Evolutionary conservation across 2,797 vertebrate genomes (phyloP).

Genomic region (Adrianichthys oophorus): DNA sequence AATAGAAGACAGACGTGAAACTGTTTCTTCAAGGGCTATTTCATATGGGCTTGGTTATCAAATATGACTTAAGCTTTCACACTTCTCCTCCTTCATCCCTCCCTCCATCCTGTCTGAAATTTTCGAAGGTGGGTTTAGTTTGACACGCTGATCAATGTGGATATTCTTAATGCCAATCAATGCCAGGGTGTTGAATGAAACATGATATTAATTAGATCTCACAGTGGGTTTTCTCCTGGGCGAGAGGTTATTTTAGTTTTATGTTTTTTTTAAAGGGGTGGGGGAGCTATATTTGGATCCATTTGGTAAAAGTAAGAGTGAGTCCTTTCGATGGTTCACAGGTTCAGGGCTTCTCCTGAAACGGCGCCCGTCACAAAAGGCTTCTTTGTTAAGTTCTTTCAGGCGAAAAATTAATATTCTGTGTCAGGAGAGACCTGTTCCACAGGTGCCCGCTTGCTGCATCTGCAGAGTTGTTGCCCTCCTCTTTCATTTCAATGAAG

Average conservation of each 20-base stretch:
- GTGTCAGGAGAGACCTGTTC: constrained; percentile 67
- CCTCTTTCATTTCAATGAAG: constrained; percentile 63
- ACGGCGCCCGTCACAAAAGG: constrained; percentile 54
- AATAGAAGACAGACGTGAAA: constrained; percentile 51
- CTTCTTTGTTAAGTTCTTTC: constrained; percentile 68
- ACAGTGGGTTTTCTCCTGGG: constrained; percentile 67
- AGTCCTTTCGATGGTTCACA: constrained; percentile 68
- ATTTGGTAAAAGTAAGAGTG: constrained; percentile 72
- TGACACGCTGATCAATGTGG: constrained; percentile 70
- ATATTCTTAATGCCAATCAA: constrained; percentile 71
- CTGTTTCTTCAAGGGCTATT: constrained; percentile 59
- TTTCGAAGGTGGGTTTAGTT: constrained; percentile 52
- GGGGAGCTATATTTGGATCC: constrained; percentile 74
- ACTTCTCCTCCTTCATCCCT: constrained; percentile 11
- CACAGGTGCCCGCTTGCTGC: constrained; percentile 69
- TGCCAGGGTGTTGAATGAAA: constrained; percentile 66
- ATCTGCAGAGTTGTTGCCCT: constrained; percentile 53
- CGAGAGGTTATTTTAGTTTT: constrained; percentile 66
- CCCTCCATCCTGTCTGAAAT: constrained; percentile 43
- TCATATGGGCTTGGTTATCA: constrained; percentile 48
- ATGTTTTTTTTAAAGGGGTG: constrained; percentile 46
- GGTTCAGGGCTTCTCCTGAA: constrained; percentile 61
- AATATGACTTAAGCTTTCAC: constrained; percentile 48
- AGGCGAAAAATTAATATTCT: constrained; percentile 74
- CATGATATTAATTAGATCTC: constrained; percentile 79